Base-by-base conservation (phyloP, 2,888 invertebrate species). In the Phymatocera aterrima region DNA sequence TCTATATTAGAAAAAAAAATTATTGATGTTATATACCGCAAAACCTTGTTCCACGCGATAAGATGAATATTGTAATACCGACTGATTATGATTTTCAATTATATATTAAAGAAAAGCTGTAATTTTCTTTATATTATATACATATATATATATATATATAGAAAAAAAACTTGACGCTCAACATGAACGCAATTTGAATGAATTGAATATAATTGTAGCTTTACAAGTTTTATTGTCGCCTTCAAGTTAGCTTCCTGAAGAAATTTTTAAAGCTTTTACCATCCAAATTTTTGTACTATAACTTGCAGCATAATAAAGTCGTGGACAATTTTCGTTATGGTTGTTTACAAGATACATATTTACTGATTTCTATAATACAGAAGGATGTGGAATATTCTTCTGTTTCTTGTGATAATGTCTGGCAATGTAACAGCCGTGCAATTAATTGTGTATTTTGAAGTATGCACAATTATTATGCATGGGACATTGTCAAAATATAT, bases 41-140 rank as follows among this genome's bases (percentile, higher is more conserved):
- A 75, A n/a, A 40, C 43, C 40, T 75, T 60, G 75, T 54, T 57
- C 75, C 75, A 75, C 60, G 75, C 57, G 54, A 21, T 75, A 37
- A 75, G 75, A 51, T 51, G 18, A 72, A 34, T 48, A 37, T 10
- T 10, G 10, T 2, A 5, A n/a, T 18, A 43, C 31, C 18, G 51
- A 72, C 72, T 51, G 51, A 72, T 72, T n/a, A n/a, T n/a, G n/a
- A 72, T 18, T 15, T 15, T 28, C 15, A 15, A 24, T 43, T 24
- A 40, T 60, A 28, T 24, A 3, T 37, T 6, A 12, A 51, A 34
- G 18, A 72, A 72, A 8, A 34, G 21, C 34, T 51, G 34, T 18
- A 18, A 12, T 34, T 51, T 72, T 72, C 21, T 48, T 64, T 34
- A 57, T 46, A 10, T 10, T 46, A 46, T 40, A 5, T 40, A 40